Percentiles rank a stretch among this genome's conserved stretches.
Evolutionary conservation across 1,140 invertebrate species (phyloP).

Genomic region (Melanaphis sacchari): DNA sequence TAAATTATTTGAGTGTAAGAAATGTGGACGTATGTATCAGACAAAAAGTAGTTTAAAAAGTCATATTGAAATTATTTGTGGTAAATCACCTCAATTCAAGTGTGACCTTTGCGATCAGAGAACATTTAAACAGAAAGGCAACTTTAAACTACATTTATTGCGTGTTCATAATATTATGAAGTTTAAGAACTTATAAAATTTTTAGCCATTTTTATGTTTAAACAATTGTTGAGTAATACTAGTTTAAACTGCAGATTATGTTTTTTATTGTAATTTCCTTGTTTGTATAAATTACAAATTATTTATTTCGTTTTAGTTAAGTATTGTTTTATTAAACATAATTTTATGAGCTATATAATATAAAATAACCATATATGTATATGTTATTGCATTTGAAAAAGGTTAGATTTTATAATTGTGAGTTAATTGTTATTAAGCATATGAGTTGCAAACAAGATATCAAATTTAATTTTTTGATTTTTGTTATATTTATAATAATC

Average conservation of each 20-base stretch:
- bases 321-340: no score
- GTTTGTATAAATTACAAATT: no score
- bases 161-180: conserved; percentile 46
- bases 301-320: no score
- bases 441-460: not conserved
- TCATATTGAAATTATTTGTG: conserved; percentile 67
- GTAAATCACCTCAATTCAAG: conserved; percentile 67
- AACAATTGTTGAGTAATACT: no score
- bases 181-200: not conserved
- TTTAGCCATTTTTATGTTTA: not conserved
- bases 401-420: no score
- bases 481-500: not conserved
- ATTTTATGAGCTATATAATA: not conserved
- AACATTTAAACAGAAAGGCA: conserved; percentile 54
- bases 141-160: conserved; percentile 51
- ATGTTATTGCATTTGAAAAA: no score
- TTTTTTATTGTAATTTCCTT: no score
- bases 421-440: not conserved
- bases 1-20: conserved; percentile 44
- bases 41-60: conserved; percentile 62
- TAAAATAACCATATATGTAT: not conserved
- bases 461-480: not conserved
- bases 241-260: no score
- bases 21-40: conserved; percentile 50
- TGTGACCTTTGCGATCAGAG: conserved; percentile 62